Conservation (phyloP, 2,113 vertebrate genomes). For the Embiotoca jacksoni region DNA sequence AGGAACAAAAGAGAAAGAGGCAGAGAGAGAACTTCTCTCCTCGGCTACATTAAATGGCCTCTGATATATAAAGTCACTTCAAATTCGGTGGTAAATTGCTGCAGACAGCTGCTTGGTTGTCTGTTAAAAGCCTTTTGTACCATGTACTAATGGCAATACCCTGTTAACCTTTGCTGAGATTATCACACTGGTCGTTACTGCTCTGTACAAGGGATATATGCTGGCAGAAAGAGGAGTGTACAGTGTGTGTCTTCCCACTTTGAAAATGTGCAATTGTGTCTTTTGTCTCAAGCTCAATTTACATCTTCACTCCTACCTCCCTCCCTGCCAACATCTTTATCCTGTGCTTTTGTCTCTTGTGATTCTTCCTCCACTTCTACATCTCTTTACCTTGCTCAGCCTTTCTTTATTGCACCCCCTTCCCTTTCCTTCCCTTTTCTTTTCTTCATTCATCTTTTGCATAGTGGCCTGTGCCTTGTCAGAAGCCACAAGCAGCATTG, state of each 20-base stretch:
- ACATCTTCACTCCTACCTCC: constrained; percentile 80
- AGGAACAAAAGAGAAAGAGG: constrained; percentile 66
- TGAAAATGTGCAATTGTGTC: constrained; percentile 83
- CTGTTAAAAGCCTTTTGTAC: constrained; percentile 82
- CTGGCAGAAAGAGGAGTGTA: constrained; percentile 75
- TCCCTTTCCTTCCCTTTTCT: constrained; percentile 61
- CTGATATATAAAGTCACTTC: constrained; percentile 75
- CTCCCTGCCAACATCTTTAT: constrained; percentile 78
- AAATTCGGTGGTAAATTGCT: constrained; percentile 80
- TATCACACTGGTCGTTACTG: constrained; percentile 87
- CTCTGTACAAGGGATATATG: constrained; percentile 84
- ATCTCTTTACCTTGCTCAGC: constrained; percentile 71
- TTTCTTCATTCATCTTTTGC: constrained; percentile 40
- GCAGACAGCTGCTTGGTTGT: constrained; percentile 69
- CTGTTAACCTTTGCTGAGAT: constrained; percentile 83
- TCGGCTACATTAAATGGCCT: constrained; percentile 69
- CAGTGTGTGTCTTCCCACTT: constrained; percentile 73
- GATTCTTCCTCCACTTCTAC: constrained; percentile 33
- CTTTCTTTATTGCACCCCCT: constrained; percentile 70
- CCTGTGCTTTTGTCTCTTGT: constrained; percentile 47
- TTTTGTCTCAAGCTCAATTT: constrained; percentile 68
- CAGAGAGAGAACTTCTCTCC: constrained; percentile 64
- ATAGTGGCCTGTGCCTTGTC: constrained; percentile 36
- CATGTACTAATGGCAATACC: constrained; percentile 73
- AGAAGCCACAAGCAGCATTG: constrained; percentile 49